Percentiles rank a stretch among this genome's conserved stretches.
Evolutionary conservation across 2,113 vertebrate genomes (phyloP).

Genomic region (Gorsachius goisagi): DNA sequence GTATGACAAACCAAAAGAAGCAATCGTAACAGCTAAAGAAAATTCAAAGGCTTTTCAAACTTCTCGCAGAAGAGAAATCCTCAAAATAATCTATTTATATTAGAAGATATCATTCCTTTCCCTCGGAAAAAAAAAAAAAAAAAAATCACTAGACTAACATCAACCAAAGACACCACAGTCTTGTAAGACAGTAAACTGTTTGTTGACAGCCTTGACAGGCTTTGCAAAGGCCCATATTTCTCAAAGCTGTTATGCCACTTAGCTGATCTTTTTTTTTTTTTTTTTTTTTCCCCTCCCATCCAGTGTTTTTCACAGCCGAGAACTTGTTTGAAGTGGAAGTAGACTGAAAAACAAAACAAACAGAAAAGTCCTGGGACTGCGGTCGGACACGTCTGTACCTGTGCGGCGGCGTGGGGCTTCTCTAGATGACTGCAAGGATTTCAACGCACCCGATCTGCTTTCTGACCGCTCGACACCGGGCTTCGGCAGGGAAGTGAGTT

Average conservation of each 20-base stretch:
- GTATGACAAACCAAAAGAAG: conserved; percentile 11
- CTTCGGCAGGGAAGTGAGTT: neutral
- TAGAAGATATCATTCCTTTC: neutral
- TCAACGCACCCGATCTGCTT: neutral
- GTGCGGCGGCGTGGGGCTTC: conserved; percentile 61
- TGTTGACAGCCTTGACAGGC: conserved; percentile 59
- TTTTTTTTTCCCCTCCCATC: neutral
- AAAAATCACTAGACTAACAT: neutral
- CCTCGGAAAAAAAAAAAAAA: neutral
- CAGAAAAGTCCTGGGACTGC: neutral
- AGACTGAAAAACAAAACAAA: conserved; percentile 54
- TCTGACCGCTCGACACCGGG: conserved; percentile 24
- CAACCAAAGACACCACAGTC: conserved; percentile 3
- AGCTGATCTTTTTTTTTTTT: conserved; percentile 57
- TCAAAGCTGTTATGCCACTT: conserved; percentile 70
- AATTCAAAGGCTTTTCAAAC: conserved; percentile 44
- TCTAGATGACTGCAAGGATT: conserved; percentile 28
- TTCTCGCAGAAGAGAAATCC: neutral
- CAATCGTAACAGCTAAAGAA: neutral
- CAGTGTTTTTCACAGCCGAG: conserved; percentile 68
- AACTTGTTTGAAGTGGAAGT: conserved; percentile 69
- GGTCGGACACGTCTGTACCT: conserved; percentile 70
- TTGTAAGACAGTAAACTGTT: conserved; percentile 34
- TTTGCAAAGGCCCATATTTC: conserved; percentile 70
- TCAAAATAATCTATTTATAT: conserved; percentile 44